Evolutionary conservation across 2,888 invertebrate genomes (phyloP).

Genomic region (Piscicola geometra): DNA sequence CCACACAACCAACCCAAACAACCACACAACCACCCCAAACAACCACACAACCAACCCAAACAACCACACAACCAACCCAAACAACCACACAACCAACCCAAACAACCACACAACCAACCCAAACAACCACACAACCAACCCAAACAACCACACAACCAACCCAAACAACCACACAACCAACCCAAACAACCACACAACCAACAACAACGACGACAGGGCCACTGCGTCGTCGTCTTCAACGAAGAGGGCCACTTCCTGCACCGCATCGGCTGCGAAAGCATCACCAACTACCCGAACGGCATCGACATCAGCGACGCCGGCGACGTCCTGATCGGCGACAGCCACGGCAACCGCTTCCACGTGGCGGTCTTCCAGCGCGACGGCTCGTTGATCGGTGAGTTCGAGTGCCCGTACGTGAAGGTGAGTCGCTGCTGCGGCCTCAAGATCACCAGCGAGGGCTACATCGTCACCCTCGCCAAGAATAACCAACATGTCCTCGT

Average conservation of each 20-base stretch:
- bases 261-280: constrained; percentile 87
- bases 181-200: too few species aligned
- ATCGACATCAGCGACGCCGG: constrained; percentile 95
- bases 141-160: too few species aligned
- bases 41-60: too few species aligned
- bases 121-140: too few species aligned
- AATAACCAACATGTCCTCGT: constrained; percentile 98
- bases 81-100: too few species aligned
- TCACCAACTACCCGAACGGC: constrained; percentile 94
- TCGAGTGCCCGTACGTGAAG: constrained; percentile 95
- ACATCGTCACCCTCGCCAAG: constrained; percentile 83
- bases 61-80: too few species aligned
- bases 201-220: constrained; percentile 61
- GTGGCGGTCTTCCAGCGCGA: constrained; percentile 89
- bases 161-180: too few species aligned
- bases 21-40: too few species aligned
- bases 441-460: constrained; percentile 93
- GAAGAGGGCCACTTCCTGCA: constrained; percentile 83
- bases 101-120: too few species aligned
- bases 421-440: constrained; percentile 95
- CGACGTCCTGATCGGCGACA: constrained; percentile 91
- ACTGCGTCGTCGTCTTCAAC: constrained; percentile 84
- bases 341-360: constrained; percentile 94
- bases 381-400: constrained; percentile 68
- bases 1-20: too few species aligned